Conservation (phyloP, 2,888 invertebrate species). For the Caenorhabditis parvicauda region DNA sequence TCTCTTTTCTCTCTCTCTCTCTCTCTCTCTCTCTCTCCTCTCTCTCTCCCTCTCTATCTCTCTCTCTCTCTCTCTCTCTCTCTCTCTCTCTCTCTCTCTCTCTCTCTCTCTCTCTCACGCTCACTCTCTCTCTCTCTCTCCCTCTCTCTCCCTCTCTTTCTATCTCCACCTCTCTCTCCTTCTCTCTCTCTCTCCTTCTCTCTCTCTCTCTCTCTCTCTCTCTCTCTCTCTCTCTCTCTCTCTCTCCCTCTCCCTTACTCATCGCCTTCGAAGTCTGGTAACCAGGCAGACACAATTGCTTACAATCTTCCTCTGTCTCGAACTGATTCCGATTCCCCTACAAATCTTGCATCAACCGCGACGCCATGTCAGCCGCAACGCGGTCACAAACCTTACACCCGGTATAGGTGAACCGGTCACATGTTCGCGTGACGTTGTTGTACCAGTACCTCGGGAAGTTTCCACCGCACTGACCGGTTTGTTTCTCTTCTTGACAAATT, state of each 20-base stretch:
- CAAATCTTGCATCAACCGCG: background rate
- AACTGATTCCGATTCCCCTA: slow-evolving; percentile 60
- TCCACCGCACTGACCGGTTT: slow-evolving; percentile 83
- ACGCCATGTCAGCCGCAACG: slow-evolving; percentile 41
- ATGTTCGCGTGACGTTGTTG: slow-evolving; percentile 73
- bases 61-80: too few relatives aligned
- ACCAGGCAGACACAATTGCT: slow-evolving; percentile 62
- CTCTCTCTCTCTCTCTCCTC: too few relatives aligned
- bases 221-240: background rate
- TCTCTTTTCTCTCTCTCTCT: too few relatives aligned
- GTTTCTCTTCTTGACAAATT: slow-evolving; percentile 78
- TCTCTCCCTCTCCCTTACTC: slow-evolving; percentile 27
- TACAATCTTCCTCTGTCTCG: slow-evolving; percentile 64
- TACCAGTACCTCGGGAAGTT: slow-evolving; percentile 84
- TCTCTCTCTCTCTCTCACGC: too few relatives aligned
- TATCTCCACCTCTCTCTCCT: too few relatives aligned
- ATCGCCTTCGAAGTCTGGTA: slow-evolving; percentile 49
- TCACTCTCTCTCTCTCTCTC: too few relatives aligned
- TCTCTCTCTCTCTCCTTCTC: too few relatives aligned
- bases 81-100: too few relatives aligned
- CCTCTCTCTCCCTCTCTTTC: too few relatives aligned
- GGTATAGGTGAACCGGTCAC: slow-evolving; percentile 80
- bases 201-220: background rate
- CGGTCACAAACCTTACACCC: slow-evolving; percentile 89
- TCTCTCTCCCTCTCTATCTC: too few relatives aligned